Evolutionary conservation across 1,140 invertebrate genomes (phyloP).

Genomic region (Zaprionus capensis): DNA sequence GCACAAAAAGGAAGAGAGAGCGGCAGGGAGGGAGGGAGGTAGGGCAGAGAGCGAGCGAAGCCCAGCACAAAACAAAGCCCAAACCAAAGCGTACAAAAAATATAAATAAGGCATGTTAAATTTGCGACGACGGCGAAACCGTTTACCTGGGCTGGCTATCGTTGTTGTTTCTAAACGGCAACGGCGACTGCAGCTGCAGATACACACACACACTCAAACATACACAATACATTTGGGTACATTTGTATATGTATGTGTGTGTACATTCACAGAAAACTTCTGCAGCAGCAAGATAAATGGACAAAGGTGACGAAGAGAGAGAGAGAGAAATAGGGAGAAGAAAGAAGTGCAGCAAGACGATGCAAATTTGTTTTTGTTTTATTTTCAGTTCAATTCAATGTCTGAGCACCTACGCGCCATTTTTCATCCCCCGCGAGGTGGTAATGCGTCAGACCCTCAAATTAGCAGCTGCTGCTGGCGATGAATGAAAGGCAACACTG

Average conservation of each 20-base stretch:
- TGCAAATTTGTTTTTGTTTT: constrained; percentile 1
- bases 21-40: not conserved
- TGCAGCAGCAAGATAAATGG: constrained; percentile 1
- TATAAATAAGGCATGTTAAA: constrained; percentile 61
- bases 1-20: constrained; percentile 53
- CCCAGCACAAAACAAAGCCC: constrained; percentile 61
- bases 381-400: constrained; percentile 22
- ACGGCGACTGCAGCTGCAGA: constrained; percentile 47
- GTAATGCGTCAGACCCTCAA: constrained; percentile 66
- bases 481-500: constrained; percentile 61
- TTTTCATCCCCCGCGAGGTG: not conserved
- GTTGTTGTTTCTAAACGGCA: constrained; percentile 42
- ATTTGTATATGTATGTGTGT: not conserved
- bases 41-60: constrained; percentile 29
- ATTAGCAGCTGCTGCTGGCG: constrained; percentile 14
- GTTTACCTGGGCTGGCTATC: constrained; percentile 49
- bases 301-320: constrained; percentile 1
- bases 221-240: not conserved
- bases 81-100: constrained; percentile 52
- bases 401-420: constrained; percentile 4
- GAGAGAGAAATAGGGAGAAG: not conserved
- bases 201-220: constrained; percentile 24
- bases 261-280: constrained; percentile 7
- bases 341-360: constrained; percentile 1
- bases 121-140: constrained; percentile 44